These are phyloP conservation scores for Notamacropus eugenii DNA, from an alignment of 2,797 vertebrate genomes.

Conservation along the genomic window DNA sequence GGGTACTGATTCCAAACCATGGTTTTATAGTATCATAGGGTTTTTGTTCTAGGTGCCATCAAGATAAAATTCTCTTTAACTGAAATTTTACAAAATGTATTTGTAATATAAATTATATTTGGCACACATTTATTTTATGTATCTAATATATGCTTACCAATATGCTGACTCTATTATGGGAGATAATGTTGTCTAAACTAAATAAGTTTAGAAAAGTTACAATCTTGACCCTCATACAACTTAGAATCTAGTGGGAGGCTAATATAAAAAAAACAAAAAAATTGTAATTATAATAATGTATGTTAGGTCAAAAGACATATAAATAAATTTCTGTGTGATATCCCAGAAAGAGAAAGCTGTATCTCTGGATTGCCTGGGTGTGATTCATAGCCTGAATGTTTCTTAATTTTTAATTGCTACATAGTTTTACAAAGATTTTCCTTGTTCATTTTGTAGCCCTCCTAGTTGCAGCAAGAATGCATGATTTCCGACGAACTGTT, in stretches of 20 bases:
- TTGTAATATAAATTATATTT: background rate
- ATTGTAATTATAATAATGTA: background rate
- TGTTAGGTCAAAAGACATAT: background rate
- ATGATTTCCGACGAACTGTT: conserved; percentile 94
- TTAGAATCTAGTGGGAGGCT: background rate
- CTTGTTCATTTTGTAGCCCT: conserved; percentile 87
- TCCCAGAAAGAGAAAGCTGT: background rate
- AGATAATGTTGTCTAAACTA: background rate
- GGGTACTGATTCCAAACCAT: background rate
- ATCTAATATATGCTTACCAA: background rate
- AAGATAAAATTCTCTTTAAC: background rate
- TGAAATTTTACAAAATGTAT: background rate
- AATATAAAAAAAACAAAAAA: background rate
- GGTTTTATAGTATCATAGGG: background rate
- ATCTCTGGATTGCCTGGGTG: background rate
- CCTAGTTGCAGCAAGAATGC: conserved; percentile 94
- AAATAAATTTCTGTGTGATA: background rate
- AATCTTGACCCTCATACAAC: background rate
- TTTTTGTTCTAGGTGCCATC: background rate
- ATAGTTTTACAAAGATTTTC: conserved; percentile 65
- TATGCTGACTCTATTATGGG: background rate
- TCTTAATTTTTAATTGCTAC: background rate
- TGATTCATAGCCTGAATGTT: background rate
- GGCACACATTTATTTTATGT: background rate
- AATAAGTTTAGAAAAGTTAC: background rate